Base-by-base conservation (phyloP, 2,888 invertebrate genomes). In the Papilio demoleus region DNA sequence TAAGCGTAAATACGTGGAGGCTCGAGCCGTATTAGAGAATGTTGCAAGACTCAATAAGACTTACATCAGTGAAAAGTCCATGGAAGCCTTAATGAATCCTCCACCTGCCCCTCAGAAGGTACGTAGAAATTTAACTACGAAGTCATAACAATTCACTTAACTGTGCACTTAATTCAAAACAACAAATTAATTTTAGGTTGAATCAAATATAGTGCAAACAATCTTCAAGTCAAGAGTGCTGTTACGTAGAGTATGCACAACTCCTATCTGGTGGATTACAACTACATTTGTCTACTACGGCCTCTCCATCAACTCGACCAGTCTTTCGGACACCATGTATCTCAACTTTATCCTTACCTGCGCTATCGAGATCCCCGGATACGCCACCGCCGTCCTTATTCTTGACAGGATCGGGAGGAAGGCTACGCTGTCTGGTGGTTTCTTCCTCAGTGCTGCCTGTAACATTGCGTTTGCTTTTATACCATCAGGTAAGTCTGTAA, bases 261-360 rank as follows among this genome's bases (percentile, higher is more conserved):
- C 95, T 61, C 94, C 94, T 19, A 90, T 95, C 72, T 95, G 95
- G 83, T 96, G 95, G 95, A 93, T 95, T 38, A 94, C 95, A 0
- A 94, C 94, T 72, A 94, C 94, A 0, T 94, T 96, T 71, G 94
- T 96, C 12, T 96, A 95, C 82, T 96, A 95, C 76, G 96, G 96
- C 0, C 83, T 96, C n/a, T 95, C 95, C 1, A 85, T 96, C 61
- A 95, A 95, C 82, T 94, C 96, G 0, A 94, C 95, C 0, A 88
- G 94, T 0, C 85, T 96, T 31, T 93, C 94, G 19, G 95, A 95
- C 11, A 93, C 95, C 77, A 94, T 94, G 77, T 95, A 96, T 79
- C 77, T 95, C 6, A 96, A 96, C 81, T 96, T 73, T 77, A 94
- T 95, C 9, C 77, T 94, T 63, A 93, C 93, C 0, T 85, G 92